Conservation (phyloP, 2,888 invertebrate species). For the Coenonympha glycerion region DNA sequence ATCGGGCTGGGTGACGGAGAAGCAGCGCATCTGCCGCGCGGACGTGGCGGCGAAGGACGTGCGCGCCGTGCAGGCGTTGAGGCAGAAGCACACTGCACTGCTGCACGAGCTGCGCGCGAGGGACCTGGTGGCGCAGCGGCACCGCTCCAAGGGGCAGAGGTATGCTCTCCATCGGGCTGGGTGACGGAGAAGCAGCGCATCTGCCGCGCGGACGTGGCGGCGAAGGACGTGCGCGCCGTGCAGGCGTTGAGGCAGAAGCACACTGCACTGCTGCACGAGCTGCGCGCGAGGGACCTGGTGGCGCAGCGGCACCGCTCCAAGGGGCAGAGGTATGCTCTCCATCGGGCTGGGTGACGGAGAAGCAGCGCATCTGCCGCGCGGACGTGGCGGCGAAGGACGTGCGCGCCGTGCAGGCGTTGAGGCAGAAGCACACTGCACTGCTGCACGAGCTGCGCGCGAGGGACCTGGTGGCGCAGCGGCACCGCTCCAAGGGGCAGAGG, state of each 20-base stretch:
- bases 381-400: slow-evolving; percentile 96
- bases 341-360: slow-evolving; percentile 97
- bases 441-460: slow-evolving; percentile 91
- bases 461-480: slow-evolving; percentile 61
- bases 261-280: slow-evolving; percentile 91
- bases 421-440: slow-evolving; percentile 93
- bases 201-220: slow-evolving; percentile 93
- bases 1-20: slow-evolving; percentile 97
- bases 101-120: slow-evolving; percentile 91
- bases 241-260: slow-evolving; percentile 94
- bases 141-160: slow-evolving; percentile 78
- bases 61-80: slow-evolving; percentile 89
- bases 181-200: slow-evolving; percentile 94
- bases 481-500: slow-evolving; percentile 78
- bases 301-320: slow-evolving; percentile 58
- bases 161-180: slow-evolving; percentile 92
- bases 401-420: slow-evolving; percentile 89
- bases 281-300: slow-evolving; percentile 81
- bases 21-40: slow-evolving; percentile 93
- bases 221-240: slow-evolving; percentile 94
- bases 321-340: slow-evolving; percentile 82
- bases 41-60: slow-evolving; percentile 96
- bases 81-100: slow-evolving; percentile 93
- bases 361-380: slow-evolving; percentile 93
- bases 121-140: slow-evolving; percentile 61